A percentile compares a stretch with the other conserved stretches of the same genome.
Conservation (phyloP, 2,797 vertebrate genomes). For the Sitta carolinensis region DNA sequence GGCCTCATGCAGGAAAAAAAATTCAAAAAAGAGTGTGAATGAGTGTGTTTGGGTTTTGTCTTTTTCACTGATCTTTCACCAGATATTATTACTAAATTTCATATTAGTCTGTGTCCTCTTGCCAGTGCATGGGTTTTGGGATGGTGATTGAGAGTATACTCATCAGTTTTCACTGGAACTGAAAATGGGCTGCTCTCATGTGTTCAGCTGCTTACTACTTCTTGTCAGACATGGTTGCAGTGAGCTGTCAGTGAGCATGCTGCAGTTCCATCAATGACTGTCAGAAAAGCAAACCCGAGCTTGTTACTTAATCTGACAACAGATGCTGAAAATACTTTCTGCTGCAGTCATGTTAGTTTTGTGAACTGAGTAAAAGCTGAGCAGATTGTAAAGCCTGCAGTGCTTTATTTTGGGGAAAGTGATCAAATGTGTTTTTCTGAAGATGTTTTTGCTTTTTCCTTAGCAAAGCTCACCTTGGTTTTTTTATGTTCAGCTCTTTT, state of each 20-base stretch:
- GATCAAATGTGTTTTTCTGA: not conserved
- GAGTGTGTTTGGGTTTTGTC: not conserved
- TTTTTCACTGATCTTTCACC: not conserved
- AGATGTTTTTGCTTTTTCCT: not conserved
- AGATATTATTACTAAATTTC: not conserved
- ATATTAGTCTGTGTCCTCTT: not conserved
- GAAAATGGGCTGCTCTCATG: not conserved
- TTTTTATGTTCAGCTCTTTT: not conserved
- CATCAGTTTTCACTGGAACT: not conserved
- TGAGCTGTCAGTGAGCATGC: not conserved
- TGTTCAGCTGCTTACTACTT: not conserved
- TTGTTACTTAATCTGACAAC: not conserved
- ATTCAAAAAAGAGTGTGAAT: not conserved
- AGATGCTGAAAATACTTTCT: not conserved
- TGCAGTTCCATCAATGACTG: not conserved
- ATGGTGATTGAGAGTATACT: slow-evolving; percentile 15
- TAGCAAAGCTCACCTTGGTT: not conserved
- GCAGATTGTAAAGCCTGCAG: not conserved
- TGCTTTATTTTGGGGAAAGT: not conserved
- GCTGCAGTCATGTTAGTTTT: not conserved
- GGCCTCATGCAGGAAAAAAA: not conserved
- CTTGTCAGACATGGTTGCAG: not conserved
- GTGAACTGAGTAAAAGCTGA: not conserved
- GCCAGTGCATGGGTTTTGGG: not conserved
- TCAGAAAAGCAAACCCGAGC: not conserved